phyloP scores from a whole-genome alignment of 2,797 vertebrate genomes.

The Hyperoplus lanceolatus region DNA sequence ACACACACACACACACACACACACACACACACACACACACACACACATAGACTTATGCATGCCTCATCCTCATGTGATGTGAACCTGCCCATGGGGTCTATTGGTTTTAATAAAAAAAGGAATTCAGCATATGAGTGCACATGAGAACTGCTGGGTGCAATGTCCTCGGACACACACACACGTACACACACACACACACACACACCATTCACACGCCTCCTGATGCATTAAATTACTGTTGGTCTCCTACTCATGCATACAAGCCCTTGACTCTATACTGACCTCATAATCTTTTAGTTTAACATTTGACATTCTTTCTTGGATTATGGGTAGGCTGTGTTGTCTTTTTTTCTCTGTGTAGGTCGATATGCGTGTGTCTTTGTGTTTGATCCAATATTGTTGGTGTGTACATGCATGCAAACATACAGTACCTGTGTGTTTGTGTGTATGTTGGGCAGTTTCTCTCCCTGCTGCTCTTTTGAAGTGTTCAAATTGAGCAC shows the following conservation, averaged over 20 bases:
- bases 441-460: slow-evolving; percentile 10
- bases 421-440: background rate
- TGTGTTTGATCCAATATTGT: background rate
- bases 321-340: slow-evolving; percentile 15
- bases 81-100: slow-evolving; percentile 71
- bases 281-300: slow-evolving; percentile 27
- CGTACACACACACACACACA: slow-evolving; percentile 11
- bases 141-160: slow-evolving; percentile 55
- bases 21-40: slow-evolving; percentile 12
- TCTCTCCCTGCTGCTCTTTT: slow-evolving; percentile 29
- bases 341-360: slow-evolving; percentile 24
- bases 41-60: slow-evolving; percentile 9
- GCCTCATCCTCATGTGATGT: slow-evolving; percentile 52
- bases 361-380: slow-evolving; percentile 16
- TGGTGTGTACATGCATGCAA: background rate
- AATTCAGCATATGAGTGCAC: slow-evolving; percentile 68
- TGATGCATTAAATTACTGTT: slow-evolving; percentile 50
- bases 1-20: slow-evolving; percentile 16
- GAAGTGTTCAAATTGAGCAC: slow-evolving; percentile 49
- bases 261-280: background rate
- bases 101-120: slow-evolving; percentile 80
- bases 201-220: slow-evolving; percentile 24
- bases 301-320: slow-evolving; percentile 32
- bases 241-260: slow-evolving; percentile 21
- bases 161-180: slow-evolving; percentile 23